Evolutionary conservation across 2,797 vertebrate species (phyloP).

Genomic region (Jordanella pulchra): DNA sequence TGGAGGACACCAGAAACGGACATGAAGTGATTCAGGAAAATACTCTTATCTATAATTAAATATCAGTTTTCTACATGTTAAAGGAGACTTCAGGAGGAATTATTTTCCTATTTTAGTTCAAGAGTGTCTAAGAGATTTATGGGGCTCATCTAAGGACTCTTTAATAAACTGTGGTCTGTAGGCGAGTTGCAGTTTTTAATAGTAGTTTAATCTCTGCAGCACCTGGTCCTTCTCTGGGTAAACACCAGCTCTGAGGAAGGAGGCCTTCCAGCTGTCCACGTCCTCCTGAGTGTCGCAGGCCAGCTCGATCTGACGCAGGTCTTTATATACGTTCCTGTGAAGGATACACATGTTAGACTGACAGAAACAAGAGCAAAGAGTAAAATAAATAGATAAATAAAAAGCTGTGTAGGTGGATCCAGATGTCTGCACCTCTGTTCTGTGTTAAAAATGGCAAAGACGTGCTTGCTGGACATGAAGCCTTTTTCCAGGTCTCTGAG

Average conservation of each 20-base stretch:
- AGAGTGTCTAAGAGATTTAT: not conserved
- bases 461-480: conserved; percentile 97
- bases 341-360: not conserved
- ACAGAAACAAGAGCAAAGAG: not conserved
- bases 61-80: not conserved
- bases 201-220: not conserved
- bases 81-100: no score
- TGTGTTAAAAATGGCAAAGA: conserved; percentile 95
- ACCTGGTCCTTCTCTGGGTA: conserved; percentile 97
- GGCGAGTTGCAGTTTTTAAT: not conserved
- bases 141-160: not conserved
- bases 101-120: no score
- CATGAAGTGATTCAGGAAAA: not conserved
- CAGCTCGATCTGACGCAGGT: conserved; percentile 94
- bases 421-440: conserved; percentile 86
- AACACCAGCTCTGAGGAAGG: conserved; percentile 93
- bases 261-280: conserved; percentile 98
- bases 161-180: not conserved
- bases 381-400: not conserved
- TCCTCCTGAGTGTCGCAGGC: conserved; percentile 96
- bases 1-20: conserved; percentile 30
- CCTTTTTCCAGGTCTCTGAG: conserved; percentile 94
- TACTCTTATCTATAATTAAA: not conserved
- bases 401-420: not conserved
- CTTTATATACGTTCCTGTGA: conserved; percentile 95